Percentiles rank a stretch among this genome's conserved stretches.
These are phyloP conservation scores for Bradysia coprophila DNA, from an alignment of 1,140 invertebrate genomes.

Conservation along the genomic window DNA sequence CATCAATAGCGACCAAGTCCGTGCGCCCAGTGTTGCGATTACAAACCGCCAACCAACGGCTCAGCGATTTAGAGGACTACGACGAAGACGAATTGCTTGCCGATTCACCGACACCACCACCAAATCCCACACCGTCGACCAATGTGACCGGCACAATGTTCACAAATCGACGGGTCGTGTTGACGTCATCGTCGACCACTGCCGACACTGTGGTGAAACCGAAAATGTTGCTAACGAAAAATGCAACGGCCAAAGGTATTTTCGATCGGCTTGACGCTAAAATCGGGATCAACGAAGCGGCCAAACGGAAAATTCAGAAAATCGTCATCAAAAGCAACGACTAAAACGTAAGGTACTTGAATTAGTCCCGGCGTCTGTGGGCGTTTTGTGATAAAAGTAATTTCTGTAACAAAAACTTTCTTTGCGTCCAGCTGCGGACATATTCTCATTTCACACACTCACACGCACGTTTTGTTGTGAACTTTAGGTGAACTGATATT, in stretches of 20 bases:
- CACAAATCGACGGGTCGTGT: slow-evolving; percentile 16
- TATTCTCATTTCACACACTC: no score
- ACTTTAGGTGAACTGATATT: no score
- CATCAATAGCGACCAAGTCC: slow-evolving; percentile 3
- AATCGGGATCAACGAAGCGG: slow-evolving; percentile 3
- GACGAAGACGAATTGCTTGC: slow-evolving; percentile 4
- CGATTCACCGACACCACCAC: slow-evolving; percentile 4
- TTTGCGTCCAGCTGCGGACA: no score
- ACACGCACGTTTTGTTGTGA: no score
- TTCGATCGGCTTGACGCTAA: slow-evolving; percentile 3
- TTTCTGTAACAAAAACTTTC: no score
- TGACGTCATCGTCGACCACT: slow-evolving; percentile 7
- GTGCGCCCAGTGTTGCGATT: slow-evolving; percentile 7
- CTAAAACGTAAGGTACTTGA: no score
- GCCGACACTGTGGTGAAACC: background rate
- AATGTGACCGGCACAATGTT: slow-evolving; percentile 3
- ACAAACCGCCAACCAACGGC: slow-evolving; percentile 3
- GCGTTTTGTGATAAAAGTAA: no score
- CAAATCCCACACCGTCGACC: slow-evolving; percentile 3
- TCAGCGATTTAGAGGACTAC: background rate
- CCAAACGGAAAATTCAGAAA: slow-evolving; percentile 2
- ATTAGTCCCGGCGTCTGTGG: no score
- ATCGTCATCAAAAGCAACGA: slow-evolving; percentile 4
- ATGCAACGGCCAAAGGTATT: slow-evolving; percentile 2
- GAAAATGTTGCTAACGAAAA: background rate